Conservation (phyloP, 2,797 vertebrate species). For the Karalla daura region DNA sequence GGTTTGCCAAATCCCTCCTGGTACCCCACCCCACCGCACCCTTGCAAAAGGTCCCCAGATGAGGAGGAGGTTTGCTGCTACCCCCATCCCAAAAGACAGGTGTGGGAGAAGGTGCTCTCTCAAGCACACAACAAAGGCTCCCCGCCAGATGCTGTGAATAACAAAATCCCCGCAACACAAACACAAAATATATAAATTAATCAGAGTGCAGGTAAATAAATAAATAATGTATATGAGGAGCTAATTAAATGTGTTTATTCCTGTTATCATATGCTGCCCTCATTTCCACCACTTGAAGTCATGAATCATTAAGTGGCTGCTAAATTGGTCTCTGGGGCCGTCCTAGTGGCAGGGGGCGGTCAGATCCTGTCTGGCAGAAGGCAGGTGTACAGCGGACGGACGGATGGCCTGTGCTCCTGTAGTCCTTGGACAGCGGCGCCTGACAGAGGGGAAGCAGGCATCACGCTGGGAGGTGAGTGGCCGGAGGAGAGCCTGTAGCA, state of each 20-base stretch:
- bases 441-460: slow-evolving; percentile 84
- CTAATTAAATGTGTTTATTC: slow-evolving; percentile 99
- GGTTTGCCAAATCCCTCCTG: slow-evolving; percentile 76
- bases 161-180: slow-evolving; percentile 77
- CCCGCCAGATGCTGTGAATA: slow-evolving; percentile 86
- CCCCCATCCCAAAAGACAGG: slow-evolving; percentile 44
- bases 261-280: slow-evolving; percentile 94
- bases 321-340: slow-evolving; percentile 95
- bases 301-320: slow-evolving; percentile 96
- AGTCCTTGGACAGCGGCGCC: slow-evolving; percentile 74
- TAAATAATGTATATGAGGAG: slow-evolving; percentile 89
- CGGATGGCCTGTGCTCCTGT: slow-evolving; percentile 81
- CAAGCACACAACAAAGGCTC: slow-evolving; percentile 82
- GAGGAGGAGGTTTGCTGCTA: slow-evolving; percentile 66
- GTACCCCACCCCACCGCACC: slow-evolving; percentile 65
- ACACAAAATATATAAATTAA: slow-evolving; percentile 86
- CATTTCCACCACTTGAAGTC: slow-evolving; percentile 92
- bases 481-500: slow-evolving; percentile 83
- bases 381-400: slow-evolving; percentile 89
- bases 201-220: slow-evolving; percentile 87
- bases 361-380: slow-evolving; percentile 90
- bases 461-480: slow-evolving; percentile 91
- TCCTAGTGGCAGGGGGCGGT: slow-evolving; percentile 86
- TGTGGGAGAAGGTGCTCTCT: slow-evolving; percentile 58
- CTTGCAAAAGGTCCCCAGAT: slow-evolving; percentile 73